Base-by-base conservation (phyloP, 2,113 vertebrate species). In the Gulo gulo region DNA sequence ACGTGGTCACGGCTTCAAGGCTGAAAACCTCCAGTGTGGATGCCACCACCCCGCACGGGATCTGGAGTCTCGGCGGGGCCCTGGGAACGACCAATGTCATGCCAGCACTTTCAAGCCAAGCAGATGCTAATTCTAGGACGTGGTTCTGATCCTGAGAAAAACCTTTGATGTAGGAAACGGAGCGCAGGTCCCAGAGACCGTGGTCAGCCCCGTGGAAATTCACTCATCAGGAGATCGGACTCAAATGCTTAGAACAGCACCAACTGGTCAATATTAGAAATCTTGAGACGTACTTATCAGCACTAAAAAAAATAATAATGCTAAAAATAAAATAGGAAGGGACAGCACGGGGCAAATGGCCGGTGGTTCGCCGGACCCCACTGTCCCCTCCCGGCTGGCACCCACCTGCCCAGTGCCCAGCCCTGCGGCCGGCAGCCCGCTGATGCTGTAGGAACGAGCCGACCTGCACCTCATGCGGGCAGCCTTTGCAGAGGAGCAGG, bases 341-440 rank as follows among this genome's bases (percentile, higher is more conserved):
- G 57, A 36, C 67, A 7, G 29, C 7, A 4, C 2, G 31, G 16
- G 16, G 4, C 10, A 29, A 39, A 26, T 1, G 12, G 36, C 36
- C 4, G 31, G 13, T 7, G 12, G 21, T 1, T 31, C n/a, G 10
- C 34, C 1, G 4, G 4, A 39, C 13, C 13, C 6, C 1, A 0
- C 4, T 0, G 29, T 21, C 20, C 26, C 13, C 29, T 23, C 45
- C 61, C 3, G 1, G 39, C 73, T 4, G 11, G 83, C 20, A 9
- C 42, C 39, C 10, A 4, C 24, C 36, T 1, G 1, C 36, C 55
- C 15, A 3, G 14, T 2, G 0, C n/a, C 4, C 24, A 1, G 57
- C 81, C 57, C 26, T 74, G 76, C 0, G 11, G 6, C 24, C 11
- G 1, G 50, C 0, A 21, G 16, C 29, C 21, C 21, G 0, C 45